These are phyloP conservation scores for Leucoptera coffeella DNA, from an alignment of 2,888 invertebrate species.

Conservation along the genomic window DNA sequence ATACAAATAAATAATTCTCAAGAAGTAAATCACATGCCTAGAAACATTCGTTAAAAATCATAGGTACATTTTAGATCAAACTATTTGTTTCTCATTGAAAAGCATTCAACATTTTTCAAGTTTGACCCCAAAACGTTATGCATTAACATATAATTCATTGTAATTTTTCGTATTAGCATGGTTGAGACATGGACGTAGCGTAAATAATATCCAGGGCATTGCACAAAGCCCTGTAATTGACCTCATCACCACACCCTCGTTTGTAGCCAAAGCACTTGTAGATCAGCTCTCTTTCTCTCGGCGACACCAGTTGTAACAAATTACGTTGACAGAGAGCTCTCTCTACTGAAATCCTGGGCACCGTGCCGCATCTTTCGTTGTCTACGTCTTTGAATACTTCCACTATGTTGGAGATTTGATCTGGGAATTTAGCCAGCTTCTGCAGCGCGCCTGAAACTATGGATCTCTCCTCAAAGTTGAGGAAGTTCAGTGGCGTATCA, in stretches of 20 bases:
- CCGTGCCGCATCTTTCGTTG: constrained; percentile 58
- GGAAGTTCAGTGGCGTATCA: constrained; percentile 57
- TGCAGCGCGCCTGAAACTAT: constrained; percentile 58
- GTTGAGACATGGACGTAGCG: constrained; percentile 44
- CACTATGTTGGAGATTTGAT: constrained; percentile 62
- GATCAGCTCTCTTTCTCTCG: constrained; percentile 61
- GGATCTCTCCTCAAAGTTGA: constrained; percentile 68
- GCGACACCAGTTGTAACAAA: constrained; percentile 58
- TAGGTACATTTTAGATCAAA: too few species aligned
- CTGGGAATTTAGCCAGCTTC: constrained; percentile 60
- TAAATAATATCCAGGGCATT: constrained; percentile 60
- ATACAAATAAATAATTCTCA: too few species aligned
- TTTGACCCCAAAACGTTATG: too few species aligned
- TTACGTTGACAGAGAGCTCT: constrained; percentile 60
- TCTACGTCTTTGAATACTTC: constrained; percentile 70
- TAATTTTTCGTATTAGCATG: too few species aligned
- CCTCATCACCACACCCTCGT: constrained; percentile 48
- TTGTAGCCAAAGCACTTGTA: constrained; percentile 69
- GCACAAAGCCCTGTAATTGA: constrained; percentile 64
- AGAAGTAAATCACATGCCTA: too few species aligned
- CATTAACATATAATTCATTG: too few species aligned
- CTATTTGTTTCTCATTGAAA: too few species aligned
- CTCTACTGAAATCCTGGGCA: constrained; percentile 57
- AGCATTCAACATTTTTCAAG: too few species aligned
- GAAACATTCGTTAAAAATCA: too few species aligned